phyloP scores from a whole-genome alignment of 2,797 vertebrate species.

The Catharus ustulatus region DNA sequence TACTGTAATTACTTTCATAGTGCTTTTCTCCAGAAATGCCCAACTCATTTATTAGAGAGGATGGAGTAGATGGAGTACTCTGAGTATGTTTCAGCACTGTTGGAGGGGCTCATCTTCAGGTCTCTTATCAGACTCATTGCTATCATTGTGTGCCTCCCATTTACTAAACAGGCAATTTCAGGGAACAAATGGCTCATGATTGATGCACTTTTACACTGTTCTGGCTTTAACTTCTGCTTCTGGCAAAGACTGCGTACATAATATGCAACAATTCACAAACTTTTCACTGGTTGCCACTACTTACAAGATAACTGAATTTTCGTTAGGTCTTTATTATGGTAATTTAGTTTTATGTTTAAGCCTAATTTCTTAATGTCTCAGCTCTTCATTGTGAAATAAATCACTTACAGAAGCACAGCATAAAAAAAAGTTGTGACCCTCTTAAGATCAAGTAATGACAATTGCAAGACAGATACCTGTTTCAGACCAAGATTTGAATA shows the following conservation, averaged over 20 bases:
- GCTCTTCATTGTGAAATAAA: not conserved
- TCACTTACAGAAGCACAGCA: not conserved
- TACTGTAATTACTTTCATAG: not conserved
- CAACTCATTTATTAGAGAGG: not conserved
- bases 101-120: not conserved
- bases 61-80: not conserved
- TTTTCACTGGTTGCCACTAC: not conserved
- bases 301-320: not conserved
- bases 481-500: not conserved
- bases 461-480: not conserved
- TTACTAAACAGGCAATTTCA: not conserved
- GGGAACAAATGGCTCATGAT: not conserved
- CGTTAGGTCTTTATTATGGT: not conserved
- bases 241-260: not conserved
- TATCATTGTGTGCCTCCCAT: not conserved
- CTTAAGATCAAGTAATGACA: not conserved
- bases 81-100: not conserved
- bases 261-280: not conserved
- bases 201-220: not conserved
- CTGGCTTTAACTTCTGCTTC: not conserved
- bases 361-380: not conserved
- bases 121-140: not conserved
- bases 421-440: not conserved
- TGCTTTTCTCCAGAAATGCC: not conserved
- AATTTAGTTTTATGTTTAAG: not conserved